phyloP scores from a whole-genome alignment of 2,797 vertebrate genomes.

The Forpus xanthops region DNA sequence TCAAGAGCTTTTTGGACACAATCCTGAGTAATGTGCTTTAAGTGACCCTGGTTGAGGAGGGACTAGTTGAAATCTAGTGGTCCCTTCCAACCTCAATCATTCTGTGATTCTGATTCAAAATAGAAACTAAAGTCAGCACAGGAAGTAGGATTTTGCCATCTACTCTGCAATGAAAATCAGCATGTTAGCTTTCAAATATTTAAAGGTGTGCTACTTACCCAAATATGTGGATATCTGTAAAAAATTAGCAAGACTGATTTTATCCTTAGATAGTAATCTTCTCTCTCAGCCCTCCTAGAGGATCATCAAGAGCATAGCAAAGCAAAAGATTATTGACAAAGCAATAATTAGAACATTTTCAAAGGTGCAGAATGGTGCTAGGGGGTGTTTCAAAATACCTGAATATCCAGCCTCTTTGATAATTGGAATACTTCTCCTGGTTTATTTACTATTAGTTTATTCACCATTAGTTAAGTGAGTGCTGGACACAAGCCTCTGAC shows the following conservation, averaged over 20 bases:
- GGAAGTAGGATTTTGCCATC: background rate
- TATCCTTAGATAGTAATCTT: background rate
- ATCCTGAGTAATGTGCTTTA: background rate
- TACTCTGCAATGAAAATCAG: background rate
- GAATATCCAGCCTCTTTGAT: background rate
- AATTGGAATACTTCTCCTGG: background rate
- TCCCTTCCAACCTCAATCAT: background rate
- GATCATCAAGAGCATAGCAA: background rate
- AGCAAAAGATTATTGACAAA: background rate
- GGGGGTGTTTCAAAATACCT: background rate
- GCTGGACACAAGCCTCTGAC: background rate
- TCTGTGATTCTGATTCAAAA: background rate
- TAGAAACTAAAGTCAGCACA: background rate
- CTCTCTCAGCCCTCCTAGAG: background rate
- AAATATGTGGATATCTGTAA: background rate
- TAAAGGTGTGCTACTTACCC: background rate
- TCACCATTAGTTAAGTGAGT: background rate
- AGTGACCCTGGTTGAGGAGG: background rate
- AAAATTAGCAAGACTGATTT: background rate
- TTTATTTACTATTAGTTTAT: background rate
- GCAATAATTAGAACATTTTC: background rate
- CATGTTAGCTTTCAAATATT: background rate
- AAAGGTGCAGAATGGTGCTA: background rate
- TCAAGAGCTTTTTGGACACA: background rate
- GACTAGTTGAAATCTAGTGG: background rate